These are phyloP conservation scores for Leptarthrus brevirostris DNA, from an alignment of 2,888 invertebrate genomes.

Conservation along the genomic window DNA sequence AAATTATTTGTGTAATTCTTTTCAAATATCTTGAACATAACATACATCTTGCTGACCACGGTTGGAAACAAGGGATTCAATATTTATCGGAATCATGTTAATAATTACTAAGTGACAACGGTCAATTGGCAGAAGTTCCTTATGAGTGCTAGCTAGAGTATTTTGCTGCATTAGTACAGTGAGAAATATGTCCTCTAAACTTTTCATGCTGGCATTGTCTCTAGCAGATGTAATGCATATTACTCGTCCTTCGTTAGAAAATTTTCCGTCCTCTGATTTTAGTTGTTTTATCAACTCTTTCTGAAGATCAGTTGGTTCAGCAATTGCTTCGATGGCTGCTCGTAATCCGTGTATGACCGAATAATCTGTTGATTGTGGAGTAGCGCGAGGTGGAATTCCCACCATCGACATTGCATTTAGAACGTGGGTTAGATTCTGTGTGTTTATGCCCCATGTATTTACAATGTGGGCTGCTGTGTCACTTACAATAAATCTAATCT, in stretches of 20 bases:
- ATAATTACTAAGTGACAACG: slow-evolving; percentile 91
- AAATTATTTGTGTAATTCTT: slow-evolving; percentile 3
- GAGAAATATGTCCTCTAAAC: slow-evolving; percentile 87
- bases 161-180: slow-evolving; percentile 86
- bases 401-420: slow-evolving; percentile 85
- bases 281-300: slow-evolving; percentile 65
- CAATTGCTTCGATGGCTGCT: slow-evolving; percentile 86
- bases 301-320: slow-evolving; percentile 84
- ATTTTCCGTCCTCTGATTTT: slow-evolving; percentile 64
- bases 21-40: slow-evolving; percentile 48
- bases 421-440: slow-evolving; percentile 90
- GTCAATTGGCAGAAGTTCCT: slow-evolving; percentile 79
- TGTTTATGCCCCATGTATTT: slow-evolving; percentile 84
- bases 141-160: slow-evolving; percentile 73
- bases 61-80: slow-evolving; percentile 80
- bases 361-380: slow-evolving; percentile 70
- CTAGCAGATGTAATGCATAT: slow-evolving; percentile 91
- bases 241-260: slow-evolving; percentile 75
- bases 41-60: slow-evolving; percentile 76
- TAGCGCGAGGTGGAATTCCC: slow-evolving; percentile 77
- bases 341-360: slow-evolving; percentile 85
- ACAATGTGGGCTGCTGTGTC: slow-evolving; percentile 86
- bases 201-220: slow-evolving; percentile 87
- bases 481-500: slow-evolving; percentile 88
- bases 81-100: slow-evolving; percentile 86